phyloP scores from a whole-genome alignment of 1,140 invertebrate species.

The Amphibalanus amphitrite region DNA sequence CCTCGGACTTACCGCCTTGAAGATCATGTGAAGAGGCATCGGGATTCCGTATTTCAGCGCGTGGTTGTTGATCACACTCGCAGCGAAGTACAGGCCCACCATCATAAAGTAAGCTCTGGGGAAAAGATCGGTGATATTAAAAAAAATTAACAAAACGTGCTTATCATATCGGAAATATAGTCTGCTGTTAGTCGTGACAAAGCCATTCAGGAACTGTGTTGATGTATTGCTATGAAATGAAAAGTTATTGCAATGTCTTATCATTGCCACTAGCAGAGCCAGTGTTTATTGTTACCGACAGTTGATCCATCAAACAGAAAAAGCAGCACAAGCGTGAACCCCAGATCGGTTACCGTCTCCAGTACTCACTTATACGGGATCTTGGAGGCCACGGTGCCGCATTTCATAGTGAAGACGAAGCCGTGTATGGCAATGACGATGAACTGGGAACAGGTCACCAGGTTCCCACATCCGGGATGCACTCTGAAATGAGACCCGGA shows the following conservation, averaged over 20 bases:
- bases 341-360: too few relatives aligned
- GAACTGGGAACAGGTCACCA: conserved; percentile 86
- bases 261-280: too few relatives aligned
- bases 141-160: too few relatives aligned
- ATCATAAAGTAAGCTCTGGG: conserved; percentile 62
- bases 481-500: too few relatives aligned
- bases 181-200: too few relatives aligned
- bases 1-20: conserved; percentile 56
- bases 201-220: too few relatives aligned
- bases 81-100: conserved; percentile 77
- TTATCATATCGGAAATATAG: too few relatives aligned
- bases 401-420: conserved; percentile 73
- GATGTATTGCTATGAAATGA: too few relatives aligned
- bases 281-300: too few relatives aligned
- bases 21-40: conserved; percentile 97
- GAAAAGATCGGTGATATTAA: too few relatives aligned
- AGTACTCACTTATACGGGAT: neutral
- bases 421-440: conserved; percentile 74
- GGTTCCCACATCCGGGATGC: conserved; percentile 75
- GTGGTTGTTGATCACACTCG: conserved; percentile 89
- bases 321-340: neutral
- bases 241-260: too few relatives aligned
- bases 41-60: conserved; percentile 93
- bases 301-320: neutral
- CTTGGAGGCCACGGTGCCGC: conserved; percentile 32